Evolutionary conservation across 2,888 invertebrate species (phyloP).

Genomic region (Drosophila koepferae): DNA sequence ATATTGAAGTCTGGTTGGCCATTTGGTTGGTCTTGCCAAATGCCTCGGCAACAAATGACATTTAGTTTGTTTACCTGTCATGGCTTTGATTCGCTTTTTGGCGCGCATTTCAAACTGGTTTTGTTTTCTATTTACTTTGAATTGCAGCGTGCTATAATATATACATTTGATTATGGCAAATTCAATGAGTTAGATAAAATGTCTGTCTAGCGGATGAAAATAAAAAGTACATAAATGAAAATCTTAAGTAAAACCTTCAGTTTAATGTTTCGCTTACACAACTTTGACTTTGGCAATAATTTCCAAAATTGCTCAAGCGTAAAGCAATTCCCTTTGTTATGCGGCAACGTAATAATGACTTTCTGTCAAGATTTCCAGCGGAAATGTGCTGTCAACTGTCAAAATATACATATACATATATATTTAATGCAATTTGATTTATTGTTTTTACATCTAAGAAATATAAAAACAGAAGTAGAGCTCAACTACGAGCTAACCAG

Average conservation of each 20-base stretch:
- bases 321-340: neutral
- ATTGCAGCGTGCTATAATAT: constrained; percentile 4
- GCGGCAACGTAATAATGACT: constrained; percentile 1
- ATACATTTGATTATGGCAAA: neutral
- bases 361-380: constrained; percentile 1
- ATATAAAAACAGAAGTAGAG: too few species aligned
- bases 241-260: neutral
- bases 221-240: neutral
- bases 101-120: constrained; percentile 56
- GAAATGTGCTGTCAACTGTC: neutral
- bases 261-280: neutral
- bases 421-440: too few species aligned
- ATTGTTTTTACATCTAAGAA: too few species aligned
- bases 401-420: too few species aligned
- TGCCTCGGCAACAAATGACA: constrained; percentile 31
- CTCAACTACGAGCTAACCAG: too few species aligned
- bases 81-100: constrained; percentile 25
- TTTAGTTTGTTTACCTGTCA: constrained; percentile 23
- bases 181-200: neutral
- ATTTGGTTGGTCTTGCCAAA: constrained; percentile 22
- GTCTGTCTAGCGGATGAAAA: neutral
- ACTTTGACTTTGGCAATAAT: constrained; percentile 9
- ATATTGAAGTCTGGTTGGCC: constrained; percentile 15
- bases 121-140: constrained; percentile 11
- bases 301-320: constrained; percentile 8